These are phyloP conservation scores for Notocelia uddmanniana DNA, from an alignment of 2,888 invertebrate genomes.

Conservation along the genomic window DNA sequence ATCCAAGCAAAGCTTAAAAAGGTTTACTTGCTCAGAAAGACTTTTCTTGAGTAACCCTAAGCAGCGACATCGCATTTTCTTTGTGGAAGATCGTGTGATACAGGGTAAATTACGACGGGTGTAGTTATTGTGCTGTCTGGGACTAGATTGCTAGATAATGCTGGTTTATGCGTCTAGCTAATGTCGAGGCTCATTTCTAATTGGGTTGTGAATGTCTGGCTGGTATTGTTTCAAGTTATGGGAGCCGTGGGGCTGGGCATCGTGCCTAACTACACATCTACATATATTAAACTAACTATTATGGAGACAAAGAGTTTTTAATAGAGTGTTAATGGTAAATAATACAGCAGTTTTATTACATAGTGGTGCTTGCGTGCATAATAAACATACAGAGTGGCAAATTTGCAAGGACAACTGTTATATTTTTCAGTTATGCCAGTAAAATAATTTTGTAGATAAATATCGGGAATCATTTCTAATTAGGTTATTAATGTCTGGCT, in stretches of 20 bases:
- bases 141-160: constrained; percentile 32
- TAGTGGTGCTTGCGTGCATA: background rate
- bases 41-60: background rate
- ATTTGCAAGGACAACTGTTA: background rate
- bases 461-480: constrained; percentile 30
- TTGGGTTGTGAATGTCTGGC: constrained; percentile 30
- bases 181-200: constrained; percentile 29
- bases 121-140: constrained; percentile 41
- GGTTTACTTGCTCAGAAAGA: background rate
- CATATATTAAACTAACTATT: background rate
- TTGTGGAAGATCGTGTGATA: constrained; percentile 28
- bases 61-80: constrained; percentile 20
- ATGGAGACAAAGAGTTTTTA: background rate
- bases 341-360: background rate
- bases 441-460: background rate
- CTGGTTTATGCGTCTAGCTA: constrained; percentile 38
- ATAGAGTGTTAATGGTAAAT: background rate
- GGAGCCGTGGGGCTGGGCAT: background rate
- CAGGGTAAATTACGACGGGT: constrained; percentile 20
- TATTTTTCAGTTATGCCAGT: too few relatives aligned
- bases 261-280: too few relatives aligned
- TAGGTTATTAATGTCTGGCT: constrained; percentile 25
- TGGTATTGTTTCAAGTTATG: constrained; percentile 14
- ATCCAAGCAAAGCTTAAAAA: background rate
- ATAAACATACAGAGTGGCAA: background rate